These are phyloP conservation scores for Callipepla californica DNA, from an alignment of 2,113 vertebrate genomes.

Conservation along the genomic window DNA sequence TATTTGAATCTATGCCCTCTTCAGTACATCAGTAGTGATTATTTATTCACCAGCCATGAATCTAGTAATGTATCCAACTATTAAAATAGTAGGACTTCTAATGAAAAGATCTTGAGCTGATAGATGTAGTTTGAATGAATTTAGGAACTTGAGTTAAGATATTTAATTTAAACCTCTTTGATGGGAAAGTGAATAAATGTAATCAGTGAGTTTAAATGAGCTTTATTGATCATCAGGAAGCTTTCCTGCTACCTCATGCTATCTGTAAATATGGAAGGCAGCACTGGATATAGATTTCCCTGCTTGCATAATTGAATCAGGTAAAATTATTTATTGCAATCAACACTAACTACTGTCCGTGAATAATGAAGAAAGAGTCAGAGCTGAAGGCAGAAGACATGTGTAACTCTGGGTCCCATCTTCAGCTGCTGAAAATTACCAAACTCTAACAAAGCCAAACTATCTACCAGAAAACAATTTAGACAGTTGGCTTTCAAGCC, in stretches of 20 bases:
- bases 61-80: not conserved
- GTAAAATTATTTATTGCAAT: conserved; percentile 37
- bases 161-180: not conserved
- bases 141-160: not conserved
- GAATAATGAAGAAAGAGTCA: not conserved
- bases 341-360: not conserved
- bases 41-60: not conserved
- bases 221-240: conserved; percentile 35
- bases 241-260: conserved; percentile 15
- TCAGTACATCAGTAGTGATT: not conserved
- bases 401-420: not conserved
- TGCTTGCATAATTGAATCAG: not conserved
- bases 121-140: not conserved
- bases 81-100: not conserved
- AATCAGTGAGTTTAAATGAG: conserved; percentile 35
- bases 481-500: not conserved
- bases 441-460: not conserved
- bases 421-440: not conserved
- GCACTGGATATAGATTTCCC: not conserved
- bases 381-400: not conserved
- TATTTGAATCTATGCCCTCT: not conserved
- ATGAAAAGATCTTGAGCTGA: not conserved
- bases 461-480: not conserved
- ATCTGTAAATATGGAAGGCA: conserved; percentile 42
- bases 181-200: not conserved